phyloP scores from a whole-genome alignment of 2,797 vertebrate genomes.

The Columba guinea region DNA sequence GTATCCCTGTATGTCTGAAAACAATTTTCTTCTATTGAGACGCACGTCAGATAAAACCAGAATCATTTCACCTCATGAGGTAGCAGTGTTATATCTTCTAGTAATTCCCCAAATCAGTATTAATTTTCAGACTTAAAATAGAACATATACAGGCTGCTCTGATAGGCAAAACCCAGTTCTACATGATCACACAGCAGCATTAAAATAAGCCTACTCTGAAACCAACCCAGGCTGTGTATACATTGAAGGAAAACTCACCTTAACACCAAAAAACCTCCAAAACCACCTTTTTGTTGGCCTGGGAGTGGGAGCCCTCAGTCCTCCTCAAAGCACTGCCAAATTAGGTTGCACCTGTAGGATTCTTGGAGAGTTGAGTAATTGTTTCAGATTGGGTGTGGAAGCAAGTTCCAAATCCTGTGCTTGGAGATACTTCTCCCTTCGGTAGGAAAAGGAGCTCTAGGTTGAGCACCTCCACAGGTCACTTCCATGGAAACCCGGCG shows the following conservation, averaged over 20 bases:
- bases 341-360: not conserved
- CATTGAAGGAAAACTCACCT: not conserved
- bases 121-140: conserved; percentile 25
- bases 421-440: not conserved
- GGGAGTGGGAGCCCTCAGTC: not conserved
- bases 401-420: conserved; percentile 46
- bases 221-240: not conserved
- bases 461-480: conserved; percentile 40
- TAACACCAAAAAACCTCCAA: not conserved
- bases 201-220: conserved; percentile 15
- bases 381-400: conserved; percentile 42
- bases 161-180: not conserved
- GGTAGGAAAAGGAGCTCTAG: conserved; percentile 8
- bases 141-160: conserved; percentile 3
- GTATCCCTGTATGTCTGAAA: conserved; percentile 59
- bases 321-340: not conserved
- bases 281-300: not conserved
- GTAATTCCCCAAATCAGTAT: conserved; percentile 35
- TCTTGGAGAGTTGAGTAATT: conserved; percentile 20
- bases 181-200: not conserved
- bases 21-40: conserved; percentile 55
- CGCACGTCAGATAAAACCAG: conserved; percentile 51
- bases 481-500: conserved; percentile 67
- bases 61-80: conserved; percentile 55
- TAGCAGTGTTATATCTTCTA: conserved; percentile 15